Percentiles rank a stretch among this genome's conserved stretches.
Evolutionary conservation across 2,113 vertebrate genomes (phyloP).

Genomic region (Bos taurus): DNA sequence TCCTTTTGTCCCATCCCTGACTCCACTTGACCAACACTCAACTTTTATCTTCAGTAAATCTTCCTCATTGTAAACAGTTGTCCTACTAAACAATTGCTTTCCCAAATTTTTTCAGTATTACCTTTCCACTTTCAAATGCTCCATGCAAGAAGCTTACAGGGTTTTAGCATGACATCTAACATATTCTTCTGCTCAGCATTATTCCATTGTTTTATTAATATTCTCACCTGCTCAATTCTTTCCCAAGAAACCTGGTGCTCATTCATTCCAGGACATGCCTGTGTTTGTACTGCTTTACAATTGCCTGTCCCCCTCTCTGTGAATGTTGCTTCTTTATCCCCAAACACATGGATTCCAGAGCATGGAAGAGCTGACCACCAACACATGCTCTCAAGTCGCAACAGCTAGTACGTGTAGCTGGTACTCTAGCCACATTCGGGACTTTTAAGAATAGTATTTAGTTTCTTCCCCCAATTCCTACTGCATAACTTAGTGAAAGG

Average conservation of each 20-base stretch:
- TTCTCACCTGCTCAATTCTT: neutral
- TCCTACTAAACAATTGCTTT: neutral
- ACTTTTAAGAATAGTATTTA: neutral
- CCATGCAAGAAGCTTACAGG: neutral
- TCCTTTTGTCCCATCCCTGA: neutral
- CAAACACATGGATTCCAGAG: neutral
- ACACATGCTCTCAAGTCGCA: neutral
- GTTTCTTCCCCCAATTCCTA: neutral
- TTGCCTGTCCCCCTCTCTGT: too few species aligned
- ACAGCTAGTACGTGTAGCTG: neutral
- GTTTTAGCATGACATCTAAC: neutral
- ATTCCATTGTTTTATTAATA: neutral
- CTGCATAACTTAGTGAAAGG: neutral
- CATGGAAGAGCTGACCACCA: too few species aligned
- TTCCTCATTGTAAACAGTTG: neutral
- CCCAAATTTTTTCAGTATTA: neutral
- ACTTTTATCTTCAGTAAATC: neutral
- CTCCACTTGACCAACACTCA: neutral
- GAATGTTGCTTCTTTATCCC: neutral
- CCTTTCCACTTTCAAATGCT: neutral
- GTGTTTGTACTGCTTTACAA: neutral
- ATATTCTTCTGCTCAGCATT: neutral
- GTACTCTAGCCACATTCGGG: neutral
- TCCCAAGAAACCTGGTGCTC: neutral
- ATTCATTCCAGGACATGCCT: neutral